Percentiles rank a stretch among this genome's conserved stretches.
Conservation (phyloP, 2,113 vertebrate genomes). For the Arvicanthis niloticus region DNA sequence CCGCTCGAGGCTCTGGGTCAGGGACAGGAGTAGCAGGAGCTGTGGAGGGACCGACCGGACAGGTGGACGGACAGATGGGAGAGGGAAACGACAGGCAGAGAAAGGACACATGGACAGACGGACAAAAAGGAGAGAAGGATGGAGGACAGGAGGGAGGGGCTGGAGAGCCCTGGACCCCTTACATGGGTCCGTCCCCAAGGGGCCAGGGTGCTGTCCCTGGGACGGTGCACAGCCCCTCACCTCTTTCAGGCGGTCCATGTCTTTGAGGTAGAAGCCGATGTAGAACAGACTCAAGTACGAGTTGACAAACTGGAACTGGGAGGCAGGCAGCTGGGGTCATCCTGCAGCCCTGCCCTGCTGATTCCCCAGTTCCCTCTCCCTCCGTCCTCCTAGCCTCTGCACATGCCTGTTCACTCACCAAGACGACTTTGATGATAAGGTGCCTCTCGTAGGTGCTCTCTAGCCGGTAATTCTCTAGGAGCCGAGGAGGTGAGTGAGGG, state of each 20-base stretch:
- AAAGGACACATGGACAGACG: conserved; percentile 60
- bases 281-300: conserved; percentile 99
- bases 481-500: not conserved
- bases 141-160: conserved; percentile 48
- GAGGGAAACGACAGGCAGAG: conserved; percentile 61
- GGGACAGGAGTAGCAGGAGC: conserved; percentile 92
- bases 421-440: conserved; percentile 98
- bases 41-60: conserved; percentile 79
- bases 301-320: conserved; percentile 99
- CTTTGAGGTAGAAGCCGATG: conserved; percentile 99
- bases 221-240: conserved; percentile 83
- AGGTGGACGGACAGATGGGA: conserved; percentile 73
- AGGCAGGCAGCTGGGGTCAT: not conserved
- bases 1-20: conserved; percentile 92
- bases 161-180: conserved; percentile 60
- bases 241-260: conserved; percentile 99
- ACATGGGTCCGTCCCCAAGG: not conserved
- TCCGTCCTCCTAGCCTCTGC: not conserved
- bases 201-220: not conserved
- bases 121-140: conserved; percentile 77
- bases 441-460: conserved; percentile 99
- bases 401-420: conserved; percentile 90
- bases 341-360: no score
- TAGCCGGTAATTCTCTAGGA: conserved; percentile 97
- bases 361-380: not conserved